phyloP scores from a whole-genome alignment of 2,888 invertebrate genomes.

The Malacosoma neustria region DNA sequence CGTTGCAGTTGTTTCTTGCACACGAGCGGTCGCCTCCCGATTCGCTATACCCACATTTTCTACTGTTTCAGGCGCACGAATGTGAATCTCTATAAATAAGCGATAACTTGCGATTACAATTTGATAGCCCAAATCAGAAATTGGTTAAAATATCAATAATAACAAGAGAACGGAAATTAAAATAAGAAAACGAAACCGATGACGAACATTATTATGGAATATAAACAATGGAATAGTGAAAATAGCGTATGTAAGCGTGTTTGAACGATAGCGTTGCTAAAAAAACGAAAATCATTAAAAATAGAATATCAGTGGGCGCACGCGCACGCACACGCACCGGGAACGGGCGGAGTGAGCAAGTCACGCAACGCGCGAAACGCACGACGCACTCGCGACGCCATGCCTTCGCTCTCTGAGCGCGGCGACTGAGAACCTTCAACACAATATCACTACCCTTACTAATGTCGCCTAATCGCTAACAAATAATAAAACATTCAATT shows the following conservation, averaged over 20 bases:
- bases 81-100: slow-evolving; percentile 37
- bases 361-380: slow-evolving; percentile 51
- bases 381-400: slow-evolving; percentile 53
- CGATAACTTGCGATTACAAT: too few relatives aligned
- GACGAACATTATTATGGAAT: neutral
- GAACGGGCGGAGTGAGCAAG: slow-evolving; percentile 31
- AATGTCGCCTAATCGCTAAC: slow-evolving; percentile 3
- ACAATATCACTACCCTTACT: slow-evolving; percentile 33
- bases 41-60: slow-evolving; percentile 15
- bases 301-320: slow-evolving; percentile 22
- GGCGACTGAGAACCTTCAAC: slow-evolving; percentile 36
- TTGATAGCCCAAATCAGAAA: too few relatives aligned
- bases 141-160: too few relatives aligned
- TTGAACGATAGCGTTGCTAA: neutral
- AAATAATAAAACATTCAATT: too few relatives aligned
- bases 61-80: slow-evolving; percentile 28
- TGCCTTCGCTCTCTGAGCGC: slow-evolving; percentile 22
- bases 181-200: too few relatives aligned
- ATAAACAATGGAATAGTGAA: neutral
- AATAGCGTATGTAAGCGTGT: neutral
- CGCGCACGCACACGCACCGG: slow-evolving; percentile 43
- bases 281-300: neutral
- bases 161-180: too few relatives aligned
- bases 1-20: slow-evolving; percentile 17
- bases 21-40: slow-evolving; percentile 15